A percentile compares a stretch with the other conserved stretches of the same genome.
Conservation (phyloP, 1,140 invertebrate species). For the Brachionus plicatilis region DNA sequence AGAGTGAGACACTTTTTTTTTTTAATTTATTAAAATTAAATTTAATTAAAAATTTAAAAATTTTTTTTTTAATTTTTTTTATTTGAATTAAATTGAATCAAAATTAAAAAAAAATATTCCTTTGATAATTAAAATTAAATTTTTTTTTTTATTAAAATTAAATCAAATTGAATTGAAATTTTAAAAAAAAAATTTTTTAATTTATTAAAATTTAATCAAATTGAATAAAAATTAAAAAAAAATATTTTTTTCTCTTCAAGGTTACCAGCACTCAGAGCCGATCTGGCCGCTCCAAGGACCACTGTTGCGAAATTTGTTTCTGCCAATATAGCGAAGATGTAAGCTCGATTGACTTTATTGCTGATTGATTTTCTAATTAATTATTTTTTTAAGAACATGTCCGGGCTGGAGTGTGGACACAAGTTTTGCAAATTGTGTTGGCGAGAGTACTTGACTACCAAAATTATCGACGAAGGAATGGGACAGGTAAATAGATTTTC, state of each 20-base stretch:
- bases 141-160: no score
- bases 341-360: neutral
- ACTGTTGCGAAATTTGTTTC: neutral
- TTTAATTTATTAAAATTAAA: neutral
- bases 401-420: slow-evolving; percentile 90
- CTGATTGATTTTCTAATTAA: slow-evolving; percentile 36
- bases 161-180: no score
- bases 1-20: slow-evolving; percentile 37
- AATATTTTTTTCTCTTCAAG: neutral
- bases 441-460: slow-evolving; percentile 92
- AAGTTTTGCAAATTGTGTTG: slow-evolving; percentile 89
- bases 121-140: no score
- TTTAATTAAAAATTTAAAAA: no score
- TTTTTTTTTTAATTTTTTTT: no score
- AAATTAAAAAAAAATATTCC: no score
- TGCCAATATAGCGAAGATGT: slow-evolving; percentile 4
- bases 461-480: slow-evolving; percentile 94
- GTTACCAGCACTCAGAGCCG: slow-evolving; percentile 49
- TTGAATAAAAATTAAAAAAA: no score
- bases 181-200: no score
- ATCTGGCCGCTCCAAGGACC: neutral
- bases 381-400: slow-evolving; percentile 72
- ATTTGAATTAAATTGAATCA: no score
- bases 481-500: no score
- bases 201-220: no score